phyloP scores from a whole-genome alignment of 2,797 vertebrate genomes.

The Leptatherina wallacei region DNA sequence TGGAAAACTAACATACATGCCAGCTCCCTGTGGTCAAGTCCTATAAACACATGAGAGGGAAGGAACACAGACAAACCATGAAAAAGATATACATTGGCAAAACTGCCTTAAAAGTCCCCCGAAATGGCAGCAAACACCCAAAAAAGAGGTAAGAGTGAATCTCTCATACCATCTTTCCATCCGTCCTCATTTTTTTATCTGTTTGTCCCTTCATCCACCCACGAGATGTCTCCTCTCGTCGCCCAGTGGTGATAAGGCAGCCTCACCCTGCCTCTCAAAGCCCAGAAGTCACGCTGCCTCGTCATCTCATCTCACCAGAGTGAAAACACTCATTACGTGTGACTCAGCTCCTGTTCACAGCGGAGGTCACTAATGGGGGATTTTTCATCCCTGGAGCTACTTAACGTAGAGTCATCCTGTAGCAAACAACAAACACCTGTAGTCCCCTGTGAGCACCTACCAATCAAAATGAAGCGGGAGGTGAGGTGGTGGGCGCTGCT shows the following conservation, averaged over 20 bases:
- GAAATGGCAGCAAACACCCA: slow-evolving; percentile 85
- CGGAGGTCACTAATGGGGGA: slow-evolving; percentile 74
- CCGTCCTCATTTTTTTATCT: slow-evolving; percentile 61
- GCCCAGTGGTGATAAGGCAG: slow-evolving; percentile 48
- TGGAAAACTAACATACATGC: slow-evolving; percentile 65
- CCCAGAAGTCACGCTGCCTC: slow-evolving; percentile 66
- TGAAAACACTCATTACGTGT: slow-evolving; percentile 76
- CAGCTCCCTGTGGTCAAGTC: slow-evolving; percentile 57
- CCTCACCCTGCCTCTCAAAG: slow-evolving; percentile 53
- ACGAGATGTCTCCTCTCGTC: slow-evolving; percentile 62
- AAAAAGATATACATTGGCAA: slow-evolving; percentile 89
- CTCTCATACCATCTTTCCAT: slow-evolving; percentile 46
- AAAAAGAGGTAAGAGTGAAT: slow-evolving; percentile 85
- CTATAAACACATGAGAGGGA: slow-evolving; percentile 81
- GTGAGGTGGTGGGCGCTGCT: slow-evolving; percentile 43
- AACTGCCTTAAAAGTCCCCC: slow-evolving; percentile 85
- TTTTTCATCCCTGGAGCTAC: slow-evolving; percentile 66
- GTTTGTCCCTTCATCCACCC: slow-evolving; percentile 71
- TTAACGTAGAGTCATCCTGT: slow-evolving; percentile 60
- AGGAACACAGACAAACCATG: slow-evolving; percentile 84
- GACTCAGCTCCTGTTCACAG: slow-evolving; percentile 67
- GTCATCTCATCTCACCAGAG: slow-evolving; percentile 68
- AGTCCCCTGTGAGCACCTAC: slow-evolving; percentile 57
- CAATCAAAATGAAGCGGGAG: slow-evolving; percentile 51
- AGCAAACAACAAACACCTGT: slow-evolving; percentile 71